Evolutionary conservation across 1,140 invertebrate species (phyloP), one percentile per base, ranked within the genome.

Genomic region (Drosophila hydei): DNA sequence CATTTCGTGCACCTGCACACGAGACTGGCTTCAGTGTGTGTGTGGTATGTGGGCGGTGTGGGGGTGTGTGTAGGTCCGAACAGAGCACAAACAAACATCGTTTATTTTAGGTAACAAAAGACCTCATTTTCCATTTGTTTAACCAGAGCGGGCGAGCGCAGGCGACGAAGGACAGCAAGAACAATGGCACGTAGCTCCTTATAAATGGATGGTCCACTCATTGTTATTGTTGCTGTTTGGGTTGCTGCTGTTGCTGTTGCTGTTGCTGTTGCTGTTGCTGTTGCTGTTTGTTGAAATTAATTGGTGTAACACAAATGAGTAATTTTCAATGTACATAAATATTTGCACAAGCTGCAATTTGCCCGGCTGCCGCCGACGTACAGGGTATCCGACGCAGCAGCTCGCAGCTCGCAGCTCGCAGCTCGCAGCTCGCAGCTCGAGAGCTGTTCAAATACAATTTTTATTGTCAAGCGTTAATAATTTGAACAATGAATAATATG

Each of bases 401-500:
- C 38, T 42, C 38, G 27, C 27, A 4, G 27, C 30, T 33, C 30
- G 30, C 3, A 1, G 1, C 30, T 33, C 30, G 30, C 30, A 1
- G 27, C 30, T 33, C 3, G 30, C 30, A 1, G 1, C 30, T 33
- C 30, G 30, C 30, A n/a, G n/a, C 30, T 81, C 68, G 72, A 90
- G 87, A 56, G 87, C 87, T 90, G 73, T 70, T 72, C 76, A 90
- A 90, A 90, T 76, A 88, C 73, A 85, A 79, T 89, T 87, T 81
- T 81, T 90, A 87, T 91, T 84, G 89, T 91, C 84, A 90, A 90
- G 78, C 89, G 89, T 89, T 90, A 83, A 91, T 91, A 91, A 90
- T 89, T 91, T 85, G 56, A 84, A 89, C 89, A 91, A 90, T 90
- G 89, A 91, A 89, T 90, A 90, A 91, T 90, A 90, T 72, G 89